Evolutionary conservation across 2,888 invertebrate genomes (phyloP).

Genomic region (Drosophila borborema): DNA sequence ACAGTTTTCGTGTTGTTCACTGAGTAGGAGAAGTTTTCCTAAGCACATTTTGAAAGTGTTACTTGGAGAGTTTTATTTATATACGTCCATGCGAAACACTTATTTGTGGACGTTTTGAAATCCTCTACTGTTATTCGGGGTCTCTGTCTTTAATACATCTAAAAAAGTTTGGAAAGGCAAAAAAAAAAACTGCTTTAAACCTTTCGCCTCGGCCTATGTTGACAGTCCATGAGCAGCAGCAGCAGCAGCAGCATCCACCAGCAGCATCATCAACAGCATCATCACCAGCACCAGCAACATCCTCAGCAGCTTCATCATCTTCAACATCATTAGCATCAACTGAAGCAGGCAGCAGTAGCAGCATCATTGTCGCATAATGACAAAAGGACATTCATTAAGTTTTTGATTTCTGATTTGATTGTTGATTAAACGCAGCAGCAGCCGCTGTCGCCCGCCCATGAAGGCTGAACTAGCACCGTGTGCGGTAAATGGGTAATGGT

Average conservation of each 20-base stretch:
- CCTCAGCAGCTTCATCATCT: slow-evolving; percentile 11
- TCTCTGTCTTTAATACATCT: no score
- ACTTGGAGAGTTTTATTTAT: no score
- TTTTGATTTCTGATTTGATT: slow-evolving; percentile 83
- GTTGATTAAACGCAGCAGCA: slow-evolving; percentile 72
- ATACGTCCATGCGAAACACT: no score
- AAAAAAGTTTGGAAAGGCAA: no score
- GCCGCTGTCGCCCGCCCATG: not conserved
- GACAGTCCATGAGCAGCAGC: not conserved
- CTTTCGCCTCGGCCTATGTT: not conserved
- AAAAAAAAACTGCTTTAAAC: not conserved
- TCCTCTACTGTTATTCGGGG: no score
- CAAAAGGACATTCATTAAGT: slow-evolving; percentile 84
- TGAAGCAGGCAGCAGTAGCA: not conserved
- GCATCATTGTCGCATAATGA: slow-evolving; percentile 65
- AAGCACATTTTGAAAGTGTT: no score
- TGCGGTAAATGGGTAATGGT: slow-evolving; percentile 27
- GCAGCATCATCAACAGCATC: not conserved
- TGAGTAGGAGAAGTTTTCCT: no score
- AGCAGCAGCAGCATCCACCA: not conserved
- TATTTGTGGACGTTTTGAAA: no score
- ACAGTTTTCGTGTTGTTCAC: no score
- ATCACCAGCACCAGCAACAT: not conserved
- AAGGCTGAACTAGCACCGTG: slow-evolving; percentile 13
- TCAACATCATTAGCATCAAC: slow-evolving; percentile 24